These are phyloP conservation scores for Glossosoma conforme DNA, from an alignment of 1,140 invertebrate species.

Conservation along the genomic window DNA sequence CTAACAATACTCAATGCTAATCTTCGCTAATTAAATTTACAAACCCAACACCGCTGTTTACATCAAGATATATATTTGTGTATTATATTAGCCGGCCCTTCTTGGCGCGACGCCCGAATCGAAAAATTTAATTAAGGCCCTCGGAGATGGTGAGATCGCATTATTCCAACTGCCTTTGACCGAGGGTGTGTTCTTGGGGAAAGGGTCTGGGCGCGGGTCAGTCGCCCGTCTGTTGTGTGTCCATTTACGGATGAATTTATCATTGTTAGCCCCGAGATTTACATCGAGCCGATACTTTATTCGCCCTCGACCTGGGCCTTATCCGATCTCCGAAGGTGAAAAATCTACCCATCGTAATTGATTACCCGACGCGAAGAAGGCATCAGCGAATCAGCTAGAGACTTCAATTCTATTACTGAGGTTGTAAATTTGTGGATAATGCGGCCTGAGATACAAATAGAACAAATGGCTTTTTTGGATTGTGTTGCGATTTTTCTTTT, in stretches of 20 bases:
- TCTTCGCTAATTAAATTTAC: too few species aligned
- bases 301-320: constrained; percentile 13
- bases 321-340: constrained; percentile 28
- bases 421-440: too few species aligned
- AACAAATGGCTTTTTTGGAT: too few species aligned
- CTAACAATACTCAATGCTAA: too few species aligned
- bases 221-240: constrained; percentile 8
- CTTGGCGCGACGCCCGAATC: too few species aligned
- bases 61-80: too few species aligned
- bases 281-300: constrained; percentile 14
- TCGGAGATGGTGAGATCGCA: background rate
- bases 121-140: constrained; percentile 18
- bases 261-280: constrained; percentile 30
- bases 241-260: constrained; percentile 29
- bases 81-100: too few species aligned
- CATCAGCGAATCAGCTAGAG: too few species aligned
- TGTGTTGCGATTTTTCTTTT: too few species aligned
- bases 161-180: constrained; percentile 7
- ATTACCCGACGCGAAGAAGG: constrained; percentile 26
- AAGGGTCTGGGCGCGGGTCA: background rate
- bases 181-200: constrained; percentile 3
- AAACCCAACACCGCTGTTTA: too few species aligned
- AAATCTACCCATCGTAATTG: constrained; percentile 26
- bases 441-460: too few species aligned
- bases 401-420: constrained; percentile 18